Conservation (phyloP, 2,888 invertebrate species). For the Isotomurus palustris region DNA sequence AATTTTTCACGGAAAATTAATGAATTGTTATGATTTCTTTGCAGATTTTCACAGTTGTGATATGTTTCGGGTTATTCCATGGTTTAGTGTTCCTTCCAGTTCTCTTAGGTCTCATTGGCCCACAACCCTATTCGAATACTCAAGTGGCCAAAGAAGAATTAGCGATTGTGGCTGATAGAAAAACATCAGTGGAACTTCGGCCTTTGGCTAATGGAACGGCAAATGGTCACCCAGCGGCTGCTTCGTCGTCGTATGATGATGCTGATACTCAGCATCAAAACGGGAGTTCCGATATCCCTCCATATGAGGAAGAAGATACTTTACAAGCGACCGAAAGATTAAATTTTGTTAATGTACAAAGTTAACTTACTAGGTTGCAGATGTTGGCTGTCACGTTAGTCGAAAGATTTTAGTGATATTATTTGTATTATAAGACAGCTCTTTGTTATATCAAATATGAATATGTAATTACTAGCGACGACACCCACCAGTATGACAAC, state of each 20-base stretch:
- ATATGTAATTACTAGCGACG: no score
- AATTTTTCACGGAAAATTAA: neutral
- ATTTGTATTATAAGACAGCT: no score
- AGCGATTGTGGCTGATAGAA: neutral
- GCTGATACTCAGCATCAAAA: no score
- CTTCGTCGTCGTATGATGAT: no score
- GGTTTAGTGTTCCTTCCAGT: conserved; percentile 73
- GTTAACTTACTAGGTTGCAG: neutral
- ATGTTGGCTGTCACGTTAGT: no score
- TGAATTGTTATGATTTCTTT: conserved; percentile 50
- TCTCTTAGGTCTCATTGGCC: conserved; percentile 67
- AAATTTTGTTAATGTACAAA: neutral
- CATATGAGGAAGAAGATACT: neutral
- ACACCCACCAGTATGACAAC: no score
- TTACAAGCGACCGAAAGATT: neutral
- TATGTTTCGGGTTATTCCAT: conserved; percentile 71
- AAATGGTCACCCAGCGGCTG: conserved; percentile 9
- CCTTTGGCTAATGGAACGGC: conserved; percentile 1
- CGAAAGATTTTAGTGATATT: no score
- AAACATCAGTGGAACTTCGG: neutral
- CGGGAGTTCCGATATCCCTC: neutral
- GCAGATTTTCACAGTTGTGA: conserved; percentile 70
- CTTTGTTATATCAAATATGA: no score
- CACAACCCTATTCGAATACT: conserved; percentile 53
- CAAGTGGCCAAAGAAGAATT: neutral